Evolutionary conservation across 2,113 vertebrate genomes (phyloP), one percentile per base, ranked within the genome.

Genomic region (Delphinus delphis): DNA sequence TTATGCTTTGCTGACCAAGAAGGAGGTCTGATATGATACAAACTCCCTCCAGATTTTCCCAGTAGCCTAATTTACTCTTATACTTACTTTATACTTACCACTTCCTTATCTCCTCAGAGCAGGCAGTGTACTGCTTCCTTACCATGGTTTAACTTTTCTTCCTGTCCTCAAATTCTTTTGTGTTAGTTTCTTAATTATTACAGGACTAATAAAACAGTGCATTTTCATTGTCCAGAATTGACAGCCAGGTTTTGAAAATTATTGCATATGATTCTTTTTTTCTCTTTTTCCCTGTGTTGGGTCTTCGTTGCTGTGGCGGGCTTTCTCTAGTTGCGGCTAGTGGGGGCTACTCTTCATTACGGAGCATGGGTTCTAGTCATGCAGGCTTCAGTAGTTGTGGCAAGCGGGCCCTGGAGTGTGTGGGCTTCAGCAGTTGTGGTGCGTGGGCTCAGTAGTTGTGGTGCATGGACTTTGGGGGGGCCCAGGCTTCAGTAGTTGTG

Each of bases 161-260:
- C 26, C 25, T 68, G 28, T 62, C 14, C 17, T 50, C 50, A 44
- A 47, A 12, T 74, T 55, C 38, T 73, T 36, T 82, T 20, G 11
- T 82, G 14, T 77, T 88, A 82, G 60, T 88, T 62, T 83, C 41
- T 71, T 88, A 77, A 62, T 38, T 60, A n/a, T 12, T 74, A n/a
- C 3, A 28, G 38, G 25, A 55, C 21, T 77, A 53, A 65, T 87
- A 79, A 88, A 50, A 47, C 4, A 18, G 8, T 88, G 41, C 11
- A 55, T 71, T 94, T 96, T 94, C 8, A 13, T 86, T 86, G 44
- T 90, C 65, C 55, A 67, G 25, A 94, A 81, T 65, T 50, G 53
- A 67, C 31, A 76, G 26, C 11, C 14, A 70, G 44, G 17, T 62
- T 62, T 93, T 60, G 70, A 76, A 88, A 81, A 88, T 83, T 83